Percentiles rank a stretch among this genome's conserved stretches.
Conservation (phyloP, 2,797 vertebrate species). For the Fistularia tabacaria region DNA sequence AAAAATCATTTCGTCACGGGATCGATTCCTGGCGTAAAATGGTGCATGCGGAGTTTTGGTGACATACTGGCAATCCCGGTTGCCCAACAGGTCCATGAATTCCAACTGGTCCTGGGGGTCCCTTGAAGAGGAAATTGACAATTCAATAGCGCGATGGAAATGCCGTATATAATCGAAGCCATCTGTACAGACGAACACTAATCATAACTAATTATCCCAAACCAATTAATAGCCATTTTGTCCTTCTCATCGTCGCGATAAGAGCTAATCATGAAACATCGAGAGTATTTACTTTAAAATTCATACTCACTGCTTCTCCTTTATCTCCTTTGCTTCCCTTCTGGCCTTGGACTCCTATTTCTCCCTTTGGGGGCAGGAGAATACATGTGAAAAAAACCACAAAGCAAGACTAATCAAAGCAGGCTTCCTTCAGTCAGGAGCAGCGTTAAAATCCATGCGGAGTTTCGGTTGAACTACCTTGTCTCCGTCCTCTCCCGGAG, state of each 20-base stretch:
- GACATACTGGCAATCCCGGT: constrained; percentile 79
- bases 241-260: constrained; percentile 20
- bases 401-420: not conserved
- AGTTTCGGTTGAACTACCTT: constrained; percentile 73
- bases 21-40: too few species aligned
- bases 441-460: not conserved
- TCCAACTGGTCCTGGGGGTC: constrained; percentile 83
- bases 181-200: constrained; percentile 16
- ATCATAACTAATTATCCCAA: constrained; percentile 14
- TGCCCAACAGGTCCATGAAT: constrained; percentile 84
- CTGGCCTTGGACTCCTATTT: constrained; percentile 84
- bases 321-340: constrained; percentile 93
- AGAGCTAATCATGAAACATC: constrained; percentile 15
- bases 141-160: constrained; percentile 9
- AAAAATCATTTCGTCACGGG: too few species aligned
- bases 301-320: constrained; percentile 83
- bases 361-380: constrained; percentile 74
- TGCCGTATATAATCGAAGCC: constrained; percentile 11
- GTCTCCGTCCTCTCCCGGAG: constrained; percentile 88
- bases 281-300: constrained; percentile 2
- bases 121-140: constrained; percentile 66
- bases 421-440: not conserved
- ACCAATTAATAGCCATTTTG: constrained; percentile 24
- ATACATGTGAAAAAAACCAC: constrained; percentile 11
- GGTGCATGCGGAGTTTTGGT: not conserved